A percentile compares a stretch with the other conserved stretches of the same genome.
These are phyloP conservation scores for Drosophila diplacantha DNA, from an alignment of 2,888 invertebrate species.

Conservation along the genomic window DNA sequence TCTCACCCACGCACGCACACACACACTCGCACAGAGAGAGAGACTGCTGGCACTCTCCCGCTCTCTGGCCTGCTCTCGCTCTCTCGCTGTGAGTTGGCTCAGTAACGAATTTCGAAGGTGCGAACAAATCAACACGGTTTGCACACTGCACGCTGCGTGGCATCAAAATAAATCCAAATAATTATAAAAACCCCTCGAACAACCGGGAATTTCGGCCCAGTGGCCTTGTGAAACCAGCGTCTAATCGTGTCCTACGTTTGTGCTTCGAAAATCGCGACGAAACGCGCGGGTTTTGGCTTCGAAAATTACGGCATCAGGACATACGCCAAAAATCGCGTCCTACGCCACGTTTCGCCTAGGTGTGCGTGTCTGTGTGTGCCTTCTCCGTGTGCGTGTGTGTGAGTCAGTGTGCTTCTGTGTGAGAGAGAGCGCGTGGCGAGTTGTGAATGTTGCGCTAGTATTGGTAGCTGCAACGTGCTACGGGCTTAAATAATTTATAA, in stretches of 20 bases:
- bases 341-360: slow-evolving; percentile 55
- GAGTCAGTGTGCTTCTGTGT: slow-evolving; percentile 18
- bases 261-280: slow-evolving; percentile 6
- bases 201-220: slow-evolving; percentile 31
- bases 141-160: slow-evolving; percentile 63
- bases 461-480: slow-evolving; percentile 55
- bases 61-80: slow-evolving; percentile 29
- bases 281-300: slow-evolving; percentile 34
- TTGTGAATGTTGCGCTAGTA: slow-evolving; percentile 37
- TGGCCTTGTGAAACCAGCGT: slow-evolving; percentile 10
- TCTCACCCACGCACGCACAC: slow-evolving; percentile 8
- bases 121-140: slow-evolving; percentile 73
- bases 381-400: slow-evolving; percentile 7
- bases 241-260: slow-evolving; percentile 3
- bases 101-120: slow-evolving; percentile 73
- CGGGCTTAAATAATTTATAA: slow-evolving; percentile 59
- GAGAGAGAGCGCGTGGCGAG: slow-evolving; percentile 60
- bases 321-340: slow-evolving; percentile 65
- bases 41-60: slow-evolving; percentile 32
- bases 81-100: slow-evolving; percentile 49
- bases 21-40: background rate
- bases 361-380: slow-evolving; percentile 39
- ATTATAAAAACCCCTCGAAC: slow-evolving; percentile 49
- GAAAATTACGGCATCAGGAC: slow-evolving; percentile 69
- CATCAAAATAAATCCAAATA: slow-evolving; percentile 61